A percentile compares a stretch with the other conserved stretches of the same genome.
phyloP scores from a whole-genome alignment of 2,113 vertebrate genomes.

The Eira barbara region DNA sequence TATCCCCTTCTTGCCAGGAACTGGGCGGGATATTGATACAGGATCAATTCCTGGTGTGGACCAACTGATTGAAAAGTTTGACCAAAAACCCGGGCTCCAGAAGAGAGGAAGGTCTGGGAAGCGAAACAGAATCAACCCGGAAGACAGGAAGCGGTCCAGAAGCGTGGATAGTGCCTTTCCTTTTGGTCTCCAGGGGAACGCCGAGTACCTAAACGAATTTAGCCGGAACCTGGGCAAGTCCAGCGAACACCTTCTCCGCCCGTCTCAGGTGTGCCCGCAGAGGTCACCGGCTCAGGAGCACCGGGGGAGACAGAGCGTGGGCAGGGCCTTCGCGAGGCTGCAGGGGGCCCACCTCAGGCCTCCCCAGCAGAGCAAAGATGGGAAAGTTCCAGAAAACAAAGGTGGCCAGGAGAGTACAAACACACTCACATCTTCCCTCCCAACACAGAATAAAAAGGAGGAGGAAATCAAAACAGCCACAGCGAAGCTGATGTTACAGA shows the following conservation, averaged over 20 bases:
- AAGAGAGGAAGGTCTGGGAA: constrained; percentile 91
- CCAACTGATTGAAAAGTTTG: constrained; percentile 96
- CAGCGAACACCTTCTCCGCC: constrained; percentile 89
- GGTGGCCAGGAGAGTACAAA: neutral
- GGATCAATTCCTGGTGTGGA: constrained; percentile 92
- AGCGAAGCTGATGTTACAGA: constrained; percentile 79
- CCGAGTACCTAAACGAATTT: constrained; percentile 81
- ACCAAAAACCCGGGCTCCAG: constrained; percentile 85
- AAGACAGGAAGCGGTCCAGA: constrained; percentile 93
- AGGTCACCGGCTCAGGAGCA: constrained; percentile 67
- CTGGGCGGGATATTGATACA: constrained; percentile 95
- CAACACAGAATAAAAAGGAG: constrained; percentile 74
- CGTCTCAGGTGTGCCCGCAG: constrained; percentile 87
- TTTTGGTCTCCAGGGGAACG: constrained; percentile 79
- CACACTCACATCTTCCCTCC: constrained; percentile 73
- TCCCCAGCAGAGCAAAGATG: constrained; percentile 52
- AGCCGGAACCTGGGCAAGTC: constrained; percentile 86
- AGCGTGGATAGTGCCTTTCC: constrained; percentile 91
- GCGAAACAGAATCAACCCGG: constrained; percentile 90
- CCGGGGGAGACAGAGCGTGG: constrained; percentile 70
- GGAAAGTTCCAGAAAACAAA: constrained; percentile 42
- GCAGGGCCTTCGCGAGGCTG: constrained; percentile 64
- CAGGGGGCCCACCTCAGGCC: constrained; percentile 63
- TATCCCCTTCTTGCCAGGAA: constrained; percentile 94
- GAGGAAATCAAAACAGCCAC: constrained; percentile 79